Base-by-base conservation (phyloP, 2,888 invertebrate genomes). In the Caenorhabditis uteleia region DNA sequence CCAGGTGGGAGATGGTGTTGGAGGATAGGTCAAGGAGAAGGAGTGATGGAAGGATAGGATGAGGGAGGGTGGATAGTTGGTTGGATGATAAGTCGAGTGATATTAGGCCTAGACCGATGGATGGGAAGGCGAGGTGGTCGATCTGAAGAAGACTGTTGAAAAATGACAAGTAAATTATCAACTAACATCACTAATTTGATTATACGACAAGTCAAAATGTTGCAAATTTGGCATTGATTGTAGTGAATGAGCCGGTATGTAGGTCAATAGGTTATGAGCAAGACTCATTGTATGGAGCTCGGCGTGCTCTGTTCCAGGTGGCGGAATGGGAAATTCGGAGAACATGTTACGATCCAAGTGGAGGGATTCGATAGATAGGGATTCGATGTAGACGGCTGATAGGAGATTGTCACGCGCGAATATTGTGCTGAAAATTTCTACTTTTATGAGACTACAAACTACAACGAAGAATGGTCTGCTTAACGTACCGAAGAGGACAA, bases 31-130 rank as follows among this genome's bases (percentile, higher is more conserved):
- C 80, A 16, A 80, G 59, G 16, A 73, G 70, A 10, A 71, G 64
- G 12, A 80, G 70, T n/a, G 77, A 75, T 16, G 77, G 77, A 21
- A 79, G 67, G 26, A 77, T 65, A 3, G 77, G 74, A 45, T 74
- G 74, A 14, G 74, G 74, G n/a, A 74, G 65, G n/a, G 55, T 43
- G 20, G 66, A 57, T 10, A 74, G 50, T 46, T 70, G 74, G 36
- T 70, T 74, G 20, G 58, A 61, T 6, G 58, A 59, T 2, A 74
- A 34, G 38, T 74, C 74, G n/a, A 74, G 57, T 0, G 74, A 74
- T 14, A 74, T 57, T 23, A 74, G 45, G 23, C 68, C 70, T 2
- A 74, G 54, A 0, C 74, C 74, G n/a, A 74, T 58, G 18, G 68
- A 50, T 6, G 74, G 74, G 33, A 74, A 74, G 8, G 74, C 74